Conservation (phyloP, 2,113 vertebrate species). For the Strigops habroptila region DNA sequence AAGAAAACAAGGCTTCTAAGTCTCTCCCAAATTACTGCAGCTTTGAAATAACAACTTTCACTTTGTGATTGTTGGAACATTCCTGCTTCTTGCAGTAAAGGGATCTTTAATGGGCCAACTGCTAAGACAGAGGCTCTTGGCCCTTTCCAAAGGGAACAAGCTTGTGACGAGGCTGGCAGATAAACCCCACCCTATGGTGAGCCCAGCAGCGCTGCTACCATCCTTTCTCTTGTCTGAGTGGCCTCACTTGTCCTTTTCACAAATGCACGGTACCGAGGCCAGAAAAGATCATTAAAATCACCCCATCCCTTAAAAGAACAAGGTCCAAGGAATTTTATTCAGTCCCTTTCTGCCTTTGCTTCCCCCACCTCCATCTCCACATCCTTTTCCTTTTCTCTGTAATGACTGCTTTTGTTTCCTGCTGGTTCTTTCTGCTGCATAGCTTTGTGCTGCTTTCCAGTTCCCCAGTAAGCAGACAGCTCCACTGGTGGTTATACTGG, state of each 20-base stretch:
- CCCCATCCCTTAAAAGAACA: not conserved
- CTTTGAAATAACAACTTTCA: constrained; percentile 38
- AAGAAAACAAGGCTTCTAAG: not conserved
- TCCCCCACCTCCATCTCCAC: not conserved
- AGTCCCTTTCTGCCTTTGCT: not conserved
- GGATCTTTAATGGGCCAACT: not conserved
- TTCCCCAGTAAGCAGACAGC: not conserved
- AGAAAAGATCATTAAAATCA: not conserved
- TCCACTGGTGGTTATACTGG: not conserved
- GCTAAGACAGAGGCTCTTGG: not conserved
- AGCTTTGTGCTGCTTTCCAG: not conserved
- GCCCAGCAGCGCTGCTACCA: not conserved
- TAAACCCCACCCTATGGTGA: not conserved
- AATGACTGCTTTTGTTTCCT: not conserved
- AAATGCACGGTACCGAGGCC: not conserved
- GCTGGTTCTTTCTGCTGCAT: not conserved
- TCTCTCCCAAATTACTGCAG: constrained; percentile 14
- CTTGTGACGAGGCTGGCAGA: not conserved
- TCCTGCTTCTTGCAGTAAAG: not conserved
- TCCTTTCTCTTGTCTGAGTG: not conserved
- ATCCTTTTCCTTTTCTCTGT: not conserved
- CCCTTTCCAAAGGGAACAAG: not conserved
- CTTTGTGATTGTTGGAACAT: not conserved
- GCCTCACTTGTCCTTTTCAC: not conserved
- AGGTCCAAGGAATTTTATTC: not conserved